phyloP scores from a whole-genome alignment of 2,113 vertebrate species.

The Myxocyprinus asiaticus region DNA sequence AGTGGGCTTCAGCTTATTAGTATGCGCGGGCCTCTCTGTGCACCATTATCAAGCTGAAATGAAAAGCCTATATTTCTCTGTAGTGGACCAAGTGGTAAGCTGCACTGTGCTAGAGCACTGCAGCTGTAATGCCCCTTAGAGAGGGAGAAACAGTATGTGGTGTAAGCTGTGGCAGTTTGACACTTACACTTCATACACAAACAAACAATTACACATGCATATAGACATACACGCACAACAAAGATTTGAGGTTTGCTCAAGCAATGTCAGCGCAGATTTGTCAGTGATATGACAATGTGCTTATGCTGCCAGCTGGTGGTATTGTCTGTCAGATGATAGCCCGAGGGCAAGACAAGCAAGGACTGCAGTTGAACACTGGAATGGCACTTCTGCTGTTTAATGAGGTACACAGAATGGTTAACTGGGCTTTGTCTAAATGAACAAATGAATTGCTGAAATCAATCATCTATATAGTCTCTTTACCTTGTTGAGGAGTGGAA shows the following conservation, averaged over 20 bases:
- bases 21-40: conserved; percentile 59
- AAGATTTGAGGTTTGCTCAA: conserved; percentile 5
- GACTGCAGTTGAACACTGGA: conserved; percentile 16
- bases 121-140: neutral
- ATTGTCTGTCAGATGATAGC: conserved; percentile 32
- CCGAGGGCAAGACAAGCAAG: conserved; percentile 23
- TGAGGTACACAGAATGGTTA: conserved; percentile 33
- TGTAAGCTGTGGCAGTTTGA: neutral
- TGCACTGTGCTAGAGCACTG: too few relatives aligned
- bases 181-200: too few relatives aligned
- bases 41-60: conserved; percentile 55
- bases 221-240: neutral
- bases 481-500: neutral
- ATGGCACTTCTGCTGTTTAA: conserved; percentile 9
- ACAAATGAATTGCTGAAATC: conserved; percentile 4
- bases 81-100: neutral
- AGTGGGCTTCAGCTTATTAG: conserved; percentile 46
- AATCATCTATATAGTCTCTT: neutral
- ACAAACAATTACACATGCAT: neutral
- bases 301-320: conserved; percentile 39
- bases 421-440: neutral
- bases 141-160: neutral
- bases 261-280: conserved; percentile 34
- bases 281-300: conserved; percentile 30
- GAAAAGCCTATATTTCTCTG: conserved; percentile 52